Base-by-base conservation (phyloP, 2,888 invertebrate species). In the Caenorhabditis drosophilae region DNA sequence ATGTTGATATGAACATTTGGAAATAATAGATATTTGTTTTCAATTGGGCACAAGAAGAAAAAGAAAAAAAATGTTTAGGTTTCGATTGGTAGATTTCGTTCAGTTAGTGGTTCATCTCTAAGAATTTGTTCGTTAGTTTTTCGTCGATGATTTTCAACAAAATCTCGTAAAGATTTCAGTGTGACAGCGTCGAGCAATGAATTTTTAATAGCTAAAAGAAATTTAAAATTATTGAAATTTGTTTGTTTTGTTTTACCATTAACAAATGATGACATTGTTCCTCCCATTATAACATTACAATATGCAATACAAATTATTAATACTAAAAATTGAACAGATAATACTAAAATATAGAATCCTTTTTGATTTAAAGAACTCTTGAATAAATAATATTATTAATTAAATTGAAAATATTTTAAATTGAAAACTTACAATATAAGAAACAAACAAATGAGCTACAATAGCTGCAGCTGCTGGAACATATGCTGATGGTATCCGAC, bases 251-350 rank as follows among this genome's bases (percentile, higher is more conserved):
- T 12, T 9, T 35, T 7, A 47, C 18, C 63, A 20, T 53, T 35
- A 16, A 52, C 47, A 15, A 72, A 58, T 22, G 60, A 46, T 15
- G 20, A 20, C 4, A 69, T 48, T 2, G 57, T 61, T 16, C 72
- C 69, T 22, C 71, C 71, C 59, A 72, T 69, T 25, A 74, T 67
- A 26, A 58, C 58, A 49, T 69, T 66, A 42, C 69, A 77, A 49
- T 66, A 72, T 16, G 68, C 50, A 25, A 71, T 45, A 38, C 72
- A 70, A 15, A 55, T 48, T 34, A 70, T 49, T 9, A 77, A 66
- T 18, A 75, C 16, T 2, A 70, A 20, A 27, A 67, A 52, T 55
- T 77, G 77, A 11, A 55, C 44, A 16, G 55, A 38, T 20, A 76
- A 42, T 18, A 69, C 61, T 27, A 53, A 26, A 6, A 61, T 40